Evolutionary conservation across 2,797 vertebrate species (phyloP), one percentile per base, ranked within the genome.

Genomic region (Platyrinchus mystaceus): DNA sequence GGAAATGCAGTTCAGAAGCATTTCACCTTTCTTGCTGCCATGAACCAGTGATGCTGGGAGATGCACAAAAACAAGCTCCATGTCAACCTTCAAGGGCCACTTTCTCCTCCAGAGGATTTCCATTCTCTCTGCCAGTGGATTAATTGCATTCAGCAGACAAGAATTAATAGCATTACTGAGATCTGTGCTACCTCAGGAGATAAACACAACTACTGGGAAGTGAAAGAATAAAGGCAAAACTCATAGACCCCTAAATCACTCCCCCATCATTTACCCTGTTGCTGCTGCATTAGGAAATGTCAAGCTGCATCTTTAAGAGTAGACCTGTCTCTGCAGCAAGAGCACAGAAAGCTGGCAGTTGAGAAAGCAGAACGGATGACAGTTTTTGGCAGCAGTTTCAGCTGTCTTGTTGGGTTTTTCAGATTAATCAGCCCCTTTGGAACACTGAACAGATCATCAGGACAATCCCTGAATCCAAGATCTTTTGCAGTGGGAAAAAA

Each of bases 331-430:
- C 52, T 81, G 89, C 83, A 90, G 90, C 71, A 36, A 34, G 84
- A 49, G 74, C 84, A 58, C 53, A 75, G 86, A 95, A 55, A 95
- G 88, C 95, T 97, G 97, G 96, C 97, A 96, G 96, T 96, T 49
- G 92, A 94, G 93, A 95, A 87, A 92, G 79, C 87, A 93, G 82
- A 94, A 76, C 15, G 92, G 87, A 96, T 94, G 96, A 96, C 93
- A 94, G 79, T 94, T 97, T 95, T 97, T 97, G 97, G 97, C 97
- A 97, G 95, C 19, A 1, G 89, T 88, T 97, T 96, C 95, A 96
- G 94, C 97, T 97, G 97, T 97, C 97, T 96, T 90, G 92, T 96
- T 95, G 93, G 92, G 95, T 97, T 97, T 97, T 96, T 97, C 96
- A 97, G 95, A 96, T 97, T 96, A 97, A 94, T 96, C 97, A 97